Conservation (phyloP, 2,888 invertebrate genomes). For the Endomychus coccineus region DNA sequence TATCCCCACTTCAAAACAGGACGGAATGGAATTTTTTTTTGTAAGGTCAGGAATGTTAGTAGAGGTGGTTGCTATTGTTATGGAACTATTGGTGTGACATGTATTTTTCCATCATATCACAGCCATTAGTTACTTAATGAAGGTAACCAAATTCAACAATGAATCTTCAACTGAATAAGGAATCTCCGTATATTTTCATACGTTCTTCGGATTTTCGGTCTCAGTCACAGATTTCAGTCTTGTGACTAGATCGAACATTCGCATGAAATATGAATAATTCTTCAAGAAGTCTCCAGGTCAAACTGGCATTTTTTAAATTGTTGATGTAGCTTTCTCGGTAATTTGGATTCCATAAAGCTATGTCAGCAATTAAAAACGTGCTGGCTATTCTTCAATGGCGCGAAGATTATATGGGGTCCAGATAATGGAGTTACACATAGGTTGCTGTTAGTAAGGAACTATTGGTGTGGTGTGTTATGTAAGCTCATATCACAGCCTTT, state of each 20-base stretch:
- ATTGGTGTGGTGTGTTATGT: slow-evolving; percentile 14
- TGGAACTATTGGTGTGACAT: slow-evolving; percentile 41
- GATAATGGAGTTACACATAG: neutral
- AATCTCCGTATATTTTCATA: slow-evolving; percentile 23
- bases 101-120: slow-evolving; percentile 39
- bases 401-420: neutral
- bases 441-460: slow-evolving; percentile 13
- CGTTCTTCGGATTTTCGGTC: slow-evolving; percentile 38
- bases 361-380: slow-evolving; percentile 41
- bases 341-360: slow-evolving; percentile 39
- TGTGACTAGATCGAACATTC: slow-evolving; percentile 46
- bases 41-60: neutral
- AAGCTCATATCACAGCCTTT: slow-evolving; percentile 16
- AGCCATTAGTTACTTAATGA: slow-evolving; percentile 43
- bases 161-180: neutral
- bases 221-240: slow-evolving; percentile 34
- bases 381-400: slow-evolving; percentile 6
- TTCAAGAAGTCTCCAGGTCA: slow-evolving; percentile 3
- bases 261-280: slow-evolving; percentile 33
- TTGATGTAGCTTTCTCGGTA: slow-evolving; percentile 38
- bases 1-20: too few relatives aligned
- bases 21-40: too few relatives aligned
- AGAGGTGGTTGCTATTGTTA: slow-evolving; percentile 28
- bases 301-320: slow-evolving; percentile 35
- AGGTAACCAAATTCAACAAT: slow-evolving; percentile 13